Evolutionary conservation across 2,888 invertebrate genomes (phyloP).

Genomic region (Chrysodeixis includens): DNA sequence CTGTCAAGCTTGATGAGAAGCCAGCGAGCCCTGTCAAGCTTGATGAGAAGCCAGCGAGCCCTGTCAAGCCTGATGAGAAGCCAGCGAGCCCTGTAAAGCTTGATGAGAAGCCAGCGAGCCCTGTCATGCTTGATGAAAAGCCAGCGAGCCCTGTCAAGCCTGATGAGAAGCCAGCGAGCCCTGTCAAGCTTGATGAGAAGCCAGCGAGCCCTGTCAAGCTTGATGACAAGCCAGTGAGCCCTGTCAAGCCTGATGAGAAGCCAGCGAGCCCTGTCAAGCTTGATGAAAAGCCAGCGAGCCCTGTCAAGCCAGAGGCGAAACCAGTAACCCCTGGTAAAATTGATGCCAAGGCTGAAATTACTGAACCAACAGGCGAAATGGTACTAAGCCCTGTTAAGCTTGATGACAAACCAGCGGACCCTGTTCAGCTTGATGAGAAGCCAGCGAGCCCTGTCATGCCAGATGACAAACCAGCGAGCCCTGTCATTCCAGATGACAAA

Average conservation of each 20-base stretch:
- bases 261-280: background rate
- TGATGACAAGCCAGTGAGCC: slow-evolving; percentile 18
- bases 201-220: slow-evolving; percentile 11
- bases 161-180: slow-evolving; percentile 1
- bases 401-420: background rate
- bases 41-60: background rate
- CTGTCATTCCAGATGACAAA: background rate
- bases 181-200: background rate
- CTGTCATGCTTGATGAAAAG: background rate
- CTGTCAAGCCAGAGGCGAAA: slow-evolving; percentile 12
- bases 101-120: background rate
- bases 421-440: slow-evolving; percentile 13
- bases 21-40: background rate
- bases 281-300: slow-evolving; percentile 16
- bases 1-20: background rate
- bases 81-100: background rate
- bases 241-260: background rate
- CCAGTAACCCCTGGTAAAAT: slow-evolving; percentile 7
- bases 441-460: background rate
- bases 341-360: slow-evolving; percentile 22
- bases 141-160: no score
- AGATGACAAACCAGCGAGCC: no score
- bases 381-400: no score
- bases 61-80: background rate
- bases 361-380: slow-evolving; percentile 8